Base-by-base conservation (phyloP, 2,888 invertebrate genomes). In the Heliconius ismenius region DNA sequence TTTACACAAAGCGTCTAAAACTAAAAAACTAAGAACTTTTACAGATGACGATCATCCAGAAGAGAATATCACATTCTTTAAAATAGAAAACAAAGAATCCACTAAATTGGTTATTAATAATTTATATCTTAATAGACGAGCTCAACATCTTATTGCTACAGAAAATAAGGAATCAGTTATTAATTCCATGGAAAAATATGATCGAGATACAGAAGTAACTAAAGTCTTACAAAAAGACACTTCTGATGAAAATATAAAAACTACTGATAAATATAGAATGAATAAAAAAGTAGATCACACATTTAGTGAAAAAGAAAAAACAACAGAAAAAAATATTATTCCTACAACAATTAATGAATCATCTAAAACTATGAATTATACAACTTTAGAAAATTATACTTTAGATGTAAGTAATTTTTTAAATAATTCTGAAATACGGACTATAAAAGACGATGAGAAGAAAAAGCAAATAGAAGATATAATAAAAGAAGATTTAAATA, bases 401-500 rank as follows among this genome's bases (percentile, higher is more conserved):
- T 65, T 79, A 49, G 60, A 80, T 68, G 32, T 81, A 18, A 70
- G 75, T 32, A 77, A 78, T 39, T 77, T 68, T 67, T 49, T 82
- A 7, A 79, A 79, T 21, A 79, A 80, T 15, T 77, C 76, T 9
- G 76, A 69, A 43, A 54, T 74, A n/a, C 54, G 72, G 15, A 74
- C 77, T n/a, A 68, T 77, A 39, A 65, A 73, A 9, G 74, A 80
- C 32, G 70, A 18, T 7, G 63, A 63, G 26, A 78, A 77, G 60
- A 78, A 76, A 39, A 81, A 77, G 9, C 63, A 76, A 24, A 74
- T 81, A 54, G 76, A 78, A n/a, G 58, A 79, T 26, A 78, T 74
- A 74, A 80, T 82, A 74, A 77, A 78, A 74, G 77, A 78, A 58
- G 81, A 82, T 70, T 73, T 82, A n/a, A 28, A 63, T 7, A 78